These are phyloP conservation scores for Sphaerophoria rueppellii DNA, from an alignment of 2,888 invertebrate species.

Conservation along the genomic window DNA sequence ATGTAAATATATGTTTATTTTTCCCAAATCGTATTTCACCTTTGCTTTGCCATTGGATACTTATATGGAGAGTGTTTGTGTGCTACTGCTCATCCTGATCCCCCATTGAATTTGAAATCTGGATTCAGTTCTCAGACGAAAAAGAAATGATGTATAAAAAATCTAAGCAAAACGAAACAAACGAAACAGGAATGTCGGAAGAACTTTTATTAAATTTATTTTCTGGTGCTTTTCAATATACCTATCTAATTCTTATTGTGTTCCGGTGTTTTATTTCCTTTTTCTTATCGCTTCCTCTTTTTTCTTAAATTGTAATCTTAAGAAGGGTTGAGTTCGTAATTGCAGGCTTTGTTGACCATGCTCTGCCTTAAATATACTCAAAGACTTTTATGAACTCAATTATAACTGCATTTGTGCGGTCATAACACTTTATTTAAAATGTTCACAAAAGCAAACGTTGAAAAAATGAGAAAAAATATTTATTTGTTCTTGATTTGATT, in stretches of 20 bases:
- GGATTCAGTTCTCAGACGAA: conserved; percentile 46
- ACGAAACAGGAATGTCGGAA: conserved; percentile 59
- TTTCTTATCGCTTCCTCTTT: conserved; percentile 30
- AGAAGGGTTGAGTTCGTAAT: conserved; percentile 22
- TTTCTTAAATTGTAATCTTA: conserved; percentile 47
- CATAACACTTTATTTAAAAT: no score
- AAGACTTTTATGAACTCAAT: no score
- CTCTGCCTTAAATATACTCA: no score
- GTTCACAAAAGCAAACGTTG: no score
- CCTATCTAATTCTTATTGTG: conserved; percentile 65
- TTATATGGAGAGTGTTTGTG: neutral
- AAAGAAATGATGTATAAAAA: neutral
- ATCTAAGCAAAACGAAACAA: neutral
- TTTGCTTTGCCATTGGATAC: conserved; percentile 27
- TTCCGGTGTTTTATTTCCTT: conserved; percentile 21
- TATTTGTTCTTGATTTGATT: no score
- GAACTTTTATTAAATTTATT: conserved; percentile 72
- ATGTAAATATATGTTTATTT: conserved; percentile 51
- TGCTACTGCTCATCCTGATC: conserved; percentile 24
- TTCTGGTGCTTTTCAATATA: conserved; percentile 58
- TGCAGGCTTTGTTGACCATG: no score
- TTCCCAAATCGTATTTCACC: conserved; percentile 51
- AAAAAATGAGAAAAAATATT: no score
- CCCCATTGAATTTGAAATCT: conserved; percentile 55
- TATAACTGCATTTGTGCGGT: no score